Evolutionary conservation across 1,140 invertebrate species (phyloP).

Genomic region (Dolichoris vasculosae): DNA sequence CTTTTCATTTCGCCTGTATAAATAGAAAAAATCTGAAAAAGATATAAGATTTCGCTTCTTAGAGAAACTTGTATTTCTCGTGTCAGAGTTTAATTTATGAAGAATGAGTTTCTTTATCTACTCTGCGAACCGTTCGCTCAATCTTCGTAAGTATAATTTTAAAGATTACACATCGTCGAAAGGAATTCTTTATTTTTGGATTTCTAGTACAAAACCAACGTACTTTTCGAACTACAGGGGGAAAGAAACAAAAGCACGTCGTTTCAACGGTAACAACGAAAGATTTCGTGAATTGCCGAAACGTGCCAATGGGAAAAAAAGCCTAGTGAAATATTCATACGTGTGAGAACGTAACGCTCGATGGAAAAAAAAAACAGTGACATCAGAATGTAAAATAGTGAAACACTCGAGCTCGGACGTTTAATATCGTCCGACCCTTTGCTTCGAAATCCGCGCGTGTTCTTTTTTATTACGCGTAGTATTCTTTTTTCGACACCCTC

Average conservation of each 20-base stretch:
- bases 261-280: conserved; percentile 23
- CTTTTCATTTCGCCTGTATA: too few relatives aligned
- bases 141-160: too few relatives aligned
- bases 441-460: conserved; percentile 8
- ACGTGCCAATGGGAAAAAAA: conserved; percentile 16
- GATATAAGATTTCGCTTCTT: too few relatives aligned
- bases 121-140: too few relatives aligned
- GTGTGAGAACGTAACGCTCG: neutral
- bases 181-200: neutral
- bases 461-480: conserved; percentile 2
- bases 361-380: conserved; percentile 22
- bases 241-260: neutral
- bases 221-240: neutral
- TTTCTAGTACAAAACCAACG: neutral
- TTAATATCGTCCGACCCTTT: conserved; percentile 40
- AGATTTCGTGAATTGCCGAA: conserved; percentile 36
- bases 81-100: too few relatives aligned
- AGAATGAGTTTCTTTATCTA: too few relatives aligned
- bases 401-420: conserved; percentile 26
- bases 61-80: too few relatives aligned
- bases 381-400: conserved; percentile 47
- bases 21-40: too few relatives aligned
- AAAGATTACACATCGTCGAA: too few relatives aligned
- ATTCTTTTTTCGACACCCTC: neutral
- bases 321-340: neutral